A percentile compares a stretch with the other conserved stretches of the same genome.
Evolutionary conservation across 2,113 vertebrate genomes (phyloP).

Genomic region (Hippocampus guttulatus): DNA sequence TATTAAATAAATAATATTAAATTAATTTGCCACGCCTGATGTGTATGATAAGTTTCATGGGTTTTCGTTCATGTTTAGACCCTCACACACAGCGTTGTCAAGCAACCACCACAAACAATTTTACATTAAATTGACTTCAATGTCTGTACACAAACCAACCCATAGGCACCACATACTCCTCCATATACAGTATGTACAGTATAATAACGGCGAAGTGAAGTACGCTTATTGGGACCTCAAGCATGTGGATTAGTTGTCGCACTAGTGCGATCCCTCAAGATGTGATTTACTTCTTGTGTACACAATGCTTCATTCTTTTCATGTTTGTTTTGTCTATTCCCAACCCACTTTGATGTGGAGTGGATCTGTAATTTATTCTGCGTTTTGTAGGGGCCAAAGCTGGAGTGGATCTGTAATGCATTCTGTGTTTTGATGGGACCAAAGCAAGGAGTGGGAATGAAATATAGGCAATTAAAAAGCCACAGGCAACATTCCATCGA

Average conservation of each 20-base stretch:
- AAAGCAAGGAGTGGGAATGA: conserved; percentile 23
- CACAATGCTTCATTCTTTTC: not conserved
- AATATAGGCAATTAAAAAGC: conserved; percentile 50
- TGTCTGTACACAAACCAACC: not conserved
- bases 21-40: too few species aligned
- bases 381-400: conserved; percentile 40
- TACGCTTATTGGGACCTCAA: not conserved
- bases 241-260: not conserved
- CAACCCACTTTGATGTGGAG: conserved; percentile 22
- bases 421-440: conserved; percentile 43
- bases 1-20: too few species aligned
- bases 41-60: too few species aligned
- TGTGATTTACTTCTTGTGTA: conserved; percentile 20
- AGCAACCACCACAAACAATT: too few species aligned
- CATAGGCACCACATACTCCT: not conserved
- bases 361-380: conserved; percentile 24
- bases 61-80: too few species aligned
- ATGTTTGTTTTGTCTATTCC: conserved; percentile 24
- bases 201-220: not conserved
- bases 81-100: too few species aligned
- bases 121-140: too few species aligned
- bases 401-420: conserved; percentile 22
- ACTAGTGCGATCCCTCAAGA: conserved; percentile 3
- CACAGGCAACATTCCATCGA: conserved; percentile 27
- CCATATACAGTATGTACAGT: not conserved